These are phyloP conservation scores for Nebria salina DNA, from an alignment of 2,888 invertebrate genomes.

Conservation along the genomic window DNA sequence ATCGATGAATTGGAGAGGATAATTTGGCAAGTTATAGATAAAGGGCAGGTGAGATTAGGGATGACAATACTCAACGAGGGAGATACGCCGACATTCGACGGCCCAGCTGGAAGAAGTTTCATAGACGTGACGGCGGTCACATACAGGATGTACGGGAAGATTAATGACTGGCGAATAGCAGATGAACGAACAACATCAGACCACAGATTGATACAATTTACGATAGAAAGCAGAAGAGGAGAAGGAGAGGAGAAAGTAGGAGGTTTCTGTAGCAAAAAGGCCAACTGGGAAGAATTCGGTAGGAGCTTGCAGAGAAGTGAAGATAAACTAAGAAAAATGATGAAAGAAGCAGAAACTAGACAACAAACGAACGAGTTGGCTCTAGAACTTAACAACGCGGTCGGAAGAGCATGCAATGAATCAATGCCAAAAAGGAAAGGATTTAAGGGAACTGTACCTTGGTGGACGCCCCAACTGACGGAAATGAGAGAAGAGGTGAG, in stretches of 20 bases:
- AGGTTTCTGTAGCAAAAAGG: not conserved
- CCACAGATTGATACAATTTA: no score
- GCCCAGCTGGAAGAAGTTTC: not conserved
- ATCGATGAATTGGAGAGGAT: no score
- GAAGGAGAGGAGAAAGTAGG: not conserved
- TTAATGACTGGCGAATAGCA: not conserved
- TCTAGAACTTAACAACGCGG: constrained; percentile 29
- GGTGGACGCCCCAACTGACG: constrained; percentile 47
- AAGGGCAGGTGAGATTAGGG: no score
- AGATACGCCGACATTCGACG: constrained; percentile 12
- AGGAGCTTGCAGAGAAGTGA: not conserved
- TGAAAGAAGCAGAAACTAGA: not conserved
- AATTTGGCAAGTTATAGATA: no score
- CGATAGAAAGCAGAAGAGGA: not conserved
- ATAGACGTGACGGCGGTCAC: constrained; percentile 4
- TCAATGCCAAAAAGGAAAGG: constrained; percentile 32
- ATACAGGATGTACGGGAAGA: not conserved
- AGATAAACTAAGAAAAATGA: not conserved
- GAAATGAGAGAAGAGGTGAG: not conserved
- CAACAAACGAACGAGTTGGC: not conserved
- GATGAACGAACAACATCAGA: not conserved
- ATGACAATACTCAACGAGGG: constrained; percentile 12
- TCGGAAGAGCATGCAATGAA: constrained; percentile 20
- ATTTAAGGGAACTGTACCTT: constrained; percentile 38
- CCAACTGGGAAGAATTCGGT: not conserved